These are phyloP conservation scores for Noctua janthina DNA, from an alignment of 2,888 invertebrate genomes.

Conservation along the genomic window DNA sequence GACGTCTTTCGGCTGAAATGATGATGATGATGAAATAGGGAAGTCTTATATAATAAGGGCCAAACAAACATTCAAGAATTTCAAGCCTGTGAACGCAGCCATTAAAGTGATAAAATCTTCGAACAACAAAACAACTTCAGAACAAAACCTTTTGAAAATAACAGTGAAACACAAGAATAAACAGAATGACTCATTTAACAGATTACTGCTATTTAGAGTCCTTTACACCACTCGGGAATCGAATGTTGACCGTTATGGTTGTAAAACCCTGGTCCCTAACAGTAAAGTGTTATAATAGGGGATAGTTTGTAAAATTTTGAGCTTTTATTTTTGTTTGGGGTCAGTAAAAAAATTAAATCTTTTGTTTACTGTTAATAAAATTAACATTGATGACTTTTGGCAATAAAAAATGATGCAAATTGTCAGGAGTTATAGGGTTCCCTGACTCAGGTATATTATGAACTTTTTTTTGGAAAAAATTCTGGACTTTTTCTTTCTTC, in stretches of 20 bases:
- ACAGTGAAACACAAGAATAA: slow-evolving; percentile 7
- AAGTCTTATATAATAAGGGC: neutral
- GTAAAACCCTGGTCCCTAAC: slow-evolving; percentile 39
- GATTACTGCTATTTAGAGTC: neutral
- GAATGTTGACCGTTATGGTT: slow-evolving; percentile 38
- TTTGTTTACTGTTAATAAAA: neutral
- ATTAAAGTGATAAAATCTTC: neutral
- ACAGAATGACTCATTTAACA: slow-evolving; percentile 22
- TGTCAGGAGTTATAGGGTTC: too few species aligned
- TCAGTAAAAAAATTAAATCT: neutral
- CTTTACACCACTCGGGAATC: slow-evolving; percentile 19
- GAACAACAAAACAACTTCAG: neutral
- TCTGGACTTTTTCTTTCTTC: too few species aligned
- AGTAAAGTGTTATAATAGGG: fast-evolving
- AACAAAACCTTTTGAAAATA: neutral
- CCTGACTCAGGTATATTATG: too few species aligned
- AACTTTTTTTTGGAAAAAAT: too few species aligned
- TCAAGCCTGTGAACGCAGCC: neutral
- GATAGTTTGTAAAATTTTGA: neutral
- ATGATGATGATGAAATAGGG: too few species aligned
- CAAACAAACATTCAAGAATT: neutral
- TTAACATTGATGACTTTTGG: neutral
- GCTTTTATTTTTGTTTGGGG: neutral
- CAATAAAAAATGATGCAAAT: neutral
- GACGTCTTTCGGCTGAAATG: too few species aligned